These are phyloP conservation scores for Edolisoma coerulescens DNA, from an alignment of 2,113 vertebrate genomes.

Conservation along the genomic window DNA sequence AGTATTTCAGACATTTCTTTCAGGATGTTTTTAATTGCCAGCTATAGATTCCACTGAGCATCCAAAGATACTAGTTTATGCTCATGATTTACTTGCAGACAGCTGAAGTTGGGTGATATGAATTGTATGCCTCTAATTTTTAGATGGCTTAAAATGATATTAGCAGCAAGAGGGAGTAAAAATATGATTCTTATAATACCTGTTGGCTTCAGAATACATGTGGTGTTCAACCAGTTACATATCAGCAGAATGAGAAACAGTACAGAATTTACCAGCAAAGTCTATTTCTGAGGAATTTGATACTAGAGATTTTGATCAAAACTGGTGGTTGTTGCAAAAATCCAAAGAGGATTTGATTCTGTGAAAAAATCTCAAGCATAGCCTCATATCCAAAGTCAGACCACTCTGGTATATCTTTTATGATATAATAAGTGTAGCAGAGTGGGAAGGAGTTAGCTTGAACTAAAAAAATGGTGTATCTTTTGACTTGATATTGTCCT, in stretches of 20 bases:
- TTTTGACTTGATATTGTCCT: neutral
- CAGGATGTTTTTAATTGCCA: neutral
- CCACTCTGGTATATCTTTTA: neutral
- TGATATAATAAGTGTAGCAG: neutral
- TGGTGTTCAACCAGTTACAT: neutral
- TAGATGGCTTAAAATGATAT: neutral
- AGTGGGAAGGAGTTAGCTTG: neutral
- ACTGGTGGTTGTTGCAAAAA: neutral
- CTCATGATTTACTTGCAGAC: neutral
- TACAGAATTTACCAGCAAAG: neutral
- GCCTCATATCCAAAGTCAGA: neutral
- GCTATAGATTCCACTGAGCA: neutral
- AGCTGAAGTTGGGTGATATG: neutral
- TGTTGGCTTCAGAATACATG: neutral
- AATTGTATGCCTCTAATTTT: neutral
- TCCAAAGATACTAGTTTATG: neutral
- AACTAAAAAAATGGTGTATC: neutral
- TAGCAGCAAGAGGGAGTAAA: neutral
- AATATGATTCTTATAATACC: neutral
- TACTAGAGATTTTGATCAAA: neutral
- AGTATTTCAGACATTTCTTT: neutral
- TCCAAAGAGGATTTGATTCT: neutral
- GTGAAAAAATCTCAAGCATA: neutral
- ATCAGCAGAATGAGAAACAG: neutral
- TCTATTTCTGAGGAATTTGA: neutral